These are phyloP conservation scores for Drosophila nannoptera DNA, from an alignment of 1,140 invertebrate genomes.

Conservation along the genomic window DNA sequence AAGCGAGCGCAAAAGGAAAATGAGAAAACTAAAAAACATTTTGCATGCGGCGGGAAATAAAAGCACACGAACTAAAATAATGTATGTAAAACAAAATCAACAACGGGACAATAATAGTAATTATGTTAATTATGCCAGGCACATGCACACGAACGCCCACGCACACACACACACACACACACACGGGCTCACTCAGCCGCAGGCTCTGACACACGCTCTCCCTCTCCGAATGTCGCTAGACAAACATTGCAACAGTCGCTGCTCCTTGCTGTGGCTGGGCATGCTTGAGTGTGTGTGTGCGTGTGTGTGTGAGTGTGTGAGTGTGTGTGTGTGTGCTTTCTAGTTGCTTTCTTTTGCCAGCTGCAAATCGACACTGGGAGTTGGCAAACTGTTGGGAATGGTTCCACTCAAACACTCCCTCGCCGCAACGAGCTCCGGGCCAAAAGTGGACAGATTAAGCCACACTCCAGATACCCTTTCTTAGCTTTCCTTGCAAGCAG, in stretches of 20 bases:
- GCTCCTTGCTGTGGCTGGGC: no score
- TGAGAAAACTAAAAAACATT: slow-evolving; percentile 59
- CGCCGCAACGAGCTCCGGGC: slow-evolving; percentile 8
- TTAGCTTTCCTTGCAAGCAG: no score
- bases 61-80: slow-evolving; percentile 50
- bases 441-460: no score
- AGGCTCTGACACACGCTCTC: not conserved
- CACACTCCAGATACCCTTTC: slow-evolving; percentile 16
- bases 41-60: slow-evolving; percentile 59
- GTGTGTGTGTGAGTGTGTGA: slow-evolving; percentile 16
- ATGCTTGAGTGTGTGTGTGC: not conserved
- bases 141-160: slow-evolving; percentile 10
- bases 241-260: slow-evolving; percentile 54
- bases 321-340: slow-evolving; percentile 31
- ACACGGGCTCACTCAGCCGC: not conserved
- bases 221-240: slow-evolving; percentile 11
- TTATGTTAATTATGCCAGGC: slow-evolving; percentile 70
- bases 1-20: slow-evolving; percentile 16
- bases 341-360: slow-evolving; percentile 41
- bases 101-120: slow-evolving; percentile 72
- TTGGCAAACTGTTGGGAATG: slow-evolving; percentile 42
- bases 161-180: slow-evolving; percentile 1
- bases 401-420: slow-evolving; percentile 1
- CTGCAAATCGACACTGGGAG: slow-evolving; percentile 63
- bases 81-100: slow-evolving; percentile 72